Evolutionary conservation across 2,888 invertebrate genomes (phyloP), one percentile per base, ranked within the genome.

Genomic region (Elmis aenea): DNA sequence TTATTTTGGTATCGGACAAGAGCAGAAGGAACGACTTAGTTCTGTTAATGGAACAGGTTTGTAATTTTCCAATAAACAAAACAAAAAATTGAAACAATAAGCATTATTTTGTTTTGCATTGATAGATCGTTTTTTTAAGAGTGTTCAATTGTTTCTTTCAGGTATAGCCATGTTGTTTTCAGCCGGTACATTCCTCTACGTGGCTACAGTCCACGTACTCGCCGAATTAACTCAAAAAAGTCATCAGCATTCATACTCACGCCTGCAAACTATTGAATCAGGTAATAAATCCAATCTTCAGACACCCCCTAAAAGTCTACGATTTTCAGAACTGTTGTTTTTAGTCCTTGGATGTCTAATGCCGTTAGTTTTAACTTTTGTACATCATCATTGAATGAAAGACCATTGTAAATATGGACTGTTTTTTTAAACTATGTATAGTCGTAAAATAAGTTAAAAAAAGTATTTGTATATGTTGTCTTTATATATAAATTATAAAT

Each of bases 111-210:
- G n/a, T n/a, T n/a, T n/a, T n/a, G n/a, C n/a, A n/a, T n/a, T n/a
- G n/a, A 1, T 10, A 21, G 22, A 3, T 1, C 2, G n/a, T 2
- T 21, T 8, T 21, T 21, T 21, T 9, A n/a, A 9, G 2, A 21
- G 2, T 21, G 8, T n/a, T n/a, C n/a, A n/a, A n/a, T n/a, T n/a
- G n/a, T 26, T 32, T 34, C 33, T 66, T 65, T 0, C 64, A 79
- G 78, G 85, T 34, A 82, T 97, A 39, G 94, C 97, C 1, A 95
- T 99, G 95, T 69, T 99, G 18, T 99, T 99, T 69, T 96, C 96
- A 24, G 99, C 96, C 0, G 99, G 99, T 0, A 99, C 99, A 8
- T 99, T 99, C 70, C 74, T 99, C 1, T 99, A 97, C 64, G 99
- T 99, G 2, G 94, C 99, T 0, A 97, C 97, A 0, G 96, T 99